Percentiles rank a stretch among this genome's conserved stretches.
Evolutionary conservation across 2,113 vertebrate species (phyloP).

Genomic region (Bufo gargarizans): DNA sequence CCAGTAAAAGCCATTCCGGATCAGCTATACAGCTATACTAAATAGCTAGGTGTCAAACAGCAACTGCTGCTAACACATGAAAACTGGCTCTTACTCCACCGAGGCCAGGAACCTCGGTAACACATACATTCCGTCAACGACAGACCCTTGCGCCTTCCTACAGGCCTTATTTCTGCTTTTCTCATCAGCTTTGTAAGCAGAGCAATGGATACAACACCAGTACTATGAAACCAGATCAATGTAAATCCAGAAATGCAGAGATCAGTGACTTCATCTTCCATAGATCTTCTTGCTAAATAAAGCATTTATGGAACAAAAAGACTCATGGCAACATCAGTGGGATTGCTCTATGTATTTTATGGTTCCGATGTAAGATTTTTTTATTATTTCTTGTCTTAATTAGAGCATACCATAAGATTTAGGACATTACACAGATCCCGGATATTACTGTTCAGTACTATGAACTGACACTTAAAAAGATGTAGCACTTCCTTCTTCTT

Average conservation of each 20-base stretch:
- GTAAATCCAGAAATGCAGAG: not conserved
- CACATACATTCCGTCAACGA: too few species aligned
- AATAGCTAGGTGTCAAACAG: too few species aligned
- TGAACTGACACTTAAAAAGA: not conserved
- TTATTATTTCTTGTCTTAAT: not conserved
- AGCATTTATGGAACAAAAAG: not conserved
- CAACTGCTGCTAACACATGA: too few species aligned
- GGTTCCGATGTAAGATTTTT: not conserved
- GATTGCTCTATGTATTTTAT: not conserved
- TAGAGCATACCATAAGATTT: not conserved
- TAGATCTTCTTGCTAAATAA: not conserved
- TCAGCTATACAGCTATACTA: too few species aligned
- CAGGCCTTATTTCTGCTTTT: not conserved
- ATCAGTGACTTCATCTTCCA: not conserved
- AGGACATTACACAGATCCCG: not conserved
- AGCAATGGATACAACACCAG: constrained; percentile 1
- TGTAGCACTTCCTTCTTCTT: not conserved
- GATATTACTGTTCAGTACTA: not conserved
- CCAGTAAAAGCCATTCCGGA: too few species aligned
- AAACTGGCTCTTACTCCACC: too few species aligned
- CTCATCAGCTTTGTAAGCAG: constrained; percentile 29
- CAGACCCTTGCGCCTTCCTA: too few species aligned
- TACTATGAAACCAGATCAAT: constrained; percentile 30
- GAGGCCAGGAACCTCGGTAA: too few species aligned
- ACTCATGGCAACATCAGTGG: not conserved